Conservation (phyloP, 1,140 invertebrate species). For the Trinorchestia longiramus region DNA sequence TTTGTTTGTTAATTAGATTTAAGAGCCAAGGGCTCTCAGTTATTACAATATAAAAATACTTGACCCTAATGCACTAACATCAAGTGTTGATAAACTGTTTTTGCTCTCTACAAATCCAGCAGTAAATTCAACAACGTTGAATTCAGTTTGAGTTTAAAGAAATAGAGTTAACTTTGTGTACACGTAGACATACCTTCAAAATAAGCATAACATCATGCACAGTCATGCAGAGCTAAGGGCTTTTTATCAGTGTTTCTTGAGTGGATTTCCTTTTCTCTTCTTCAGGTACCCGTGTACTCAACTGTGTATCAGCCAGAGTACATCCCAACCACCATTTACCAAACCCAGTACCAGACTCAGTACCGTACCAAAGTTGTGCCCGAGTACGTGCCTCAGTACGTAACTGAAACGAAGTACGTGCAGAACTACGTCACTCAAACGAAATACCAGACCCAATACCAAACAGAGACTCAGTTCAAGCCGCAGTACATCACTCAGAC, state of each 20-base stretch:
- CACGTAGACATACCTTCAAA: neutral
- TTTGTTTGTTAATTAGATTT: too few species aligned
- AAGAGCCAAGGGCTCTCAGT: too few species aligned
- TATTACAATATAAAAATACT: too few species aligned
- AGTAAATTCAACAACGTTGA: too few species aligned
- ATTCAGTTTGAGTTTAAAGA: too few species aligned
- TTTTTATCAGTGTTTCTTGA: neutral
- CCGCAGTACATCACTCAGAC: slow-evolving; percentile 53
- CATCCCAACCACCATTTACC: slow-evolving; percentile 53
- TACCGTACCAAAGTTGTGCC: slow-evolving; percentile 39
- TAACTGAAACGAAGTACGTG: slow-evolving; percentile 42
- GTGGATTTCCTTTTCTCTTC: neutral
- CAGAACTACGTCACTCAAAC: slow-evolving; percentile 48
- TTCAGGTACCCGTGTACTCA: slow-evolving; percentile 54
- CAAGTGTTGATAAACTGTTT: too few species aligned
- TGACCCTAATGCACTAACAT: too few species aligned
- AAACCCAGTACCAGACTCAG: slow-evolving; percentile 55
- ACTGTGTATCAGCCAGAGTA: slow-evolving; percentile 46
- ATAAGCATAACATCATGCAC: neutral
- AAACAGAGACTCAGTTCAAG: slow-evolving; percentile 12
- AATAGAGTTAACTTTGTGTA: neutral
- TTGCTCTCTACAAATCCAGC: too few species aligned
- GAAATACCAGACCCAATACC: slow-evolving; percentile 47
- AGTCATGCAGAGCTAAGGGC: neutral
- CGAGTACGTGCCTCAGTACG: slow-evolving; percentile 53